Evolutionary conservation across 2,113 vertebrate genomes (phyloP), one percentile per base, ranked within the genome.

Genomic region (Physeter macrocephalus): DNA sequence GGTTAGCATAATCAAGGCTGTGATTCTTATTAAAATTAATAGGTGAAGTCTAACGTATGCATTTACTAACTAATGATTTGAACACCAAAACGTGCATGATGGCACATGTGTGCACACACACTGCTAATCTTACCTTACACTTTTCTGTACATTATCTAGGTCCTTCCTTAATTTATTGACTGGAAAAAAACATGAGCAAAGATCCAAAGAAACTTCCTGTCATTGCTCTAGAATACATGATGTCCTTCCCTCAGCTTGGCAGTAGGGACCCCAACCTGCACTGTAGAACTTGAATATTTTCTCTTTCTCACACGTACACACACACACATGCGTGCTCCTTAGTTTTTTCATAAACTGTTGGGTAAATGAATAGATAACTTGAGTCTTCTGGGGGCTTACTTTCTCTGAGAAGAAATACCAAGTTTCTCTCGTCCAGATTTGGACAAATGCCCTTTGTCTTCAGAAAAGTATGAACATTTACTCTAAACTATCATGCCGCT

Each of bases 361-460:
- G 7, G n/a, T 81, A 72, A 91, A 82, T 27, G 27, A 72, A 57
- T 36, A 92, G 52, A 46, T 82, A 46, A 89, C 27, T 27, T 54
- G 36, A 23, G n/a, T 72, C 52, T 86, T 90, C 49, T 36, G 54
- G 15, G 27, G 57, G 10, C 43, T 89, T 74, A 54, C 25, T 92
- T 91, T 88, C n/a, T 93, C 31, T 91, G 52, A 57, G 23, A 88
- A 92, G 82, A 96, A 86, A 52, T 57, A 89, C 10, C 18, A 62
- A 62, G 5, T 93, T 91, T 95, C 85, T 92, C 94, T 52, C 14
- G 46, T n/a, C 11, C 18, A 46, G 7, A 89, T 91, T 83, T 74
- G 78, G 54, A 54, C 61, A 93, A 93, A 54, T 66, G 27, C 6
- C n/a, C 95, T 93, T 93, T 67, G 67, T 91, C 25, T 94, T 97